These are phyloP conservation scores for Parelbella ahira DNA, from an alignment of 2,888 invertebrate species.

Conservation along the genomic window DNA sequence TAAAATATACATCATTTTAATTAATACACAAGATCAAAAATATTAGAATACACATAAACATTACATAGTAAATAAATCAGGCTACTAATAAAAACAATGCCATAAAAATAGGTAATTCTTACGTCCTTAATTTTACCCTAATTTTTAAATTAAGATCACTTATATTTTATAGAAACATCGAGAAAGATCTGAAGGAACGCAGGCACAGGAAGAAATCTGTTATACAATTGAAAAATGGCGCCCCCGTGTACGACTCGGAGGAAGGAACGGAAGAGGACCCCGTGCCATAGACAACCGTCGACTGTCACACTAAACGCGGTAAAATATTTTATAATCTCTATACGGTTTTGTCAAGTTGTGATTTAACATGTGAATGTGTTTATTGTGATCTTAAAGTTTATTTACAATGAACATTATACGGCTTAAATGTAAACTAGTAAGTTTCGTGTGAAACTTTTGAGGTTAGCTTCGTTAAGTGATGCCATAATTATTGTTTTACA, in stretches of 20 bases:
- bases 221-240: conserved; percentile 78
- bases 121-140: no score
- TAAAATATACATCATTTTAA: no score
- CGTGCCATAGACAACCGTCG: conserved; percentile 68
- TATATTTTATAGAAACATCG: conserved; percentile 68
- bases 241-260: conserved; percentile 79
- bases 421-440: conserved; percentile 5
- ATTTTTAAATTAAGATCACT: no score
- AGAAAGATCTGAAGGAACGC: conserved; percentile 75
- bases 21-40: no score
- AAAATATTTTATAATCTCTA: not conserved
- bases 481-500: conserved; percentile 61
- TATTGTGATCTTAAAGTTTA: conserved; percentile 41
- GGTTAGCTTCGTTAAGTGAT: conserved; percentile 38
- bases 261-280: conserved; percentile 85
- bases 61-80: no score
- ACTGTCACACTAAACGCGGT: conserved; percentile 36
- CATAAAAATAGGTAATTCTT: no score
- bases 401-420: conserved; percentile 13
- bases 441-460: conserved; percentile 26
- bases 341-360: conserved; percentile 39
- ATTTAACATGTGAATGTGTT: no score
- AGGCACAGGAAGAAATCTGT: conserved; percentile 81
- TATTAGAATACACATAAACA: no score
- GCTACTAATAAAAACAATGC: no score